Conservation (phyloP, 2,888 invertebrate species). For the Athalia rosae region DNA sequence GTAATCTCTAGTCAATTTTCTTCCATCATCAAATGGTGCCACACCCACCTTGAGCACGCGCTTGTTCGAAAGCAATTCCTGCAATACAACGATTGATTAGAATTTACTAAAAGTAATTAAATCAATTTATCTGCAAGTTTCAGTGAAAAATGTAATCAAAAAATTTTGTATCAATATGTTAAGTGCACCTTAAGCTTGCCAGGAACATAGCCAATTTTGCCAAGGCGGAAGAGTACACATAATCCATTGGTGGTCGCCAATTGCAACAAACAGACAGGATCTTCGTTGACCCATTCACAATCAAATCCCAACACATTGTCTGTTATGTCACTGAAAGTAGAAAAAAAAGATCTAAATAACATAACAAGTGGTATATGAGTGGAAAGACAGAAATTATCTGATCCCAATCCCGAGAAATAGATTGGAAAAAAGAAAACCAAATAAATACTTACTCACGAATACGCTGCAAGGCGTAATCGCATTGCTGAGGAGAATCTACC, state of each 20-base stretch:
- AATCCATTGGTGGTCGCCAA: constrained; percentile 82
- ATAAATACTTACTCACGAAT: constrained; percentile 65
- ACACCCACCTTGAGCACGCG: constrained; percentile 86
- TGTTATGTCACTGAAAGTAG: constrained; percentile 63
- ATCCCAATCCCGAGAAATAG: background rate
- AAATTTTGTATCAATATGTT: constrained; percentile 7
- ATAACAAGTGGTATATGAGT: constrained; percentile 4
- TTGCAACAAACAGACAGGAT: constrained; percentile 83
- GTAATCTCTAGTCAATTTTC: constrained; percentile 80
- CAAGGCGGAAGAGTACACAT: constrained; percentile 83
- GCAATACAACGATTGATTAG: constrained; percentile 36
- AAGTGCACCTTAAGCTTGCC: constrained; percentile 76
- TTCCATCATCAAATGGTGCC: constrained; percentile 82
- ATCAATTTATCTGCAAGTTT: no score
- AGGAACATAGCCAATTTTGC: constrained; percentile 78
- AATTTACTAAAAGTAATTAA: no score
- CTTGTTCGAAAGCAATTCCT: constrained; percentile 79
- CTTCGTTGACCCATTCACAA: constrained; percentile 87
- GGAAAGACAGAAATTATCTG: background rate
- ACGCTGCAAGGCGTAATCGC: constrained; percentile 70
- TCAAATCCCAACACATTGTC: constrained; percentile 82
- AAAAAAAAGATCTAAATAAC: constrained; percentile 47
- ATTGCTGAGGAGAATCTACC: constrained; percentile 69
- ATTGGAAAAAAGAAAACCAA: background rate
- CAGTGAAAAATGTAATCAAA: no score